Conservation (phyloP, 2,113 vertebrate species). For the Platysteira castanea region DNA sequence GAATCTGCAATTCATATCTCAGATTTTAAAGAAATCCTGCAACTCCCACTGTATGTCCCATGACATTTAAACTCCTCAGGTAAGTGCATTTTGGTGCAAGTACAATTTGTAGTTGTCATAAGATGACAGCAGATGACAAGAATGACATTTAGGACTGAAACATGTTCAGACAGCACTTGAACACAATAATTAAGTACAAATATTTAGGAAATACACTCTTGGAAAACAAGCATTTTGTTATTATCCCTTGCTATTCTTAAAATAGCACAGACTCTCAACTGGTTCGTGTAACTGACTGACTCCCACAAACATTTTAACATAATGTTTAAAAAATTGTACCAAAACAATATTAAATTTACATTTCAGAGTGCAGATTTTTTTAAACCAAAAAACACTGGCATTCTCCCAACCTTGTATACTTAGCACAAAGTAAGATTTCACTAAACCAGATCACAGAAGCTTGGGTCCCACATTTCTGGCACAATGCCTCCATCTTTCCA, state of each 20-base stretch:
- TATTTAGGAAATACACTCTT: neutral
- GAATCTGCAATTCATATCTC: neutral
- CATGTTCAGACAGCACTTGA: neutral
- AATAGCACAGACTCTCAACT: neutral
- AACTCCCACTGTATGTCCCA: neutral
- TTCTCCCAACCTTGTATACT: neutral
- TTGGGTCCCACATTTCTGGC: neutral
- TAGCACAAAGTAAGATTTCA: neutral
- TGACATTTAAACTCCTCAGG: neutral
- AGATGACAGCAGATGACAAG: neutral
- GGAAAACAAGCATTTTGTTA: neutral
- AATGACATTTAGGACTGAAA: neutral
- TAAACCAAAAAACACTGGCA: neutral
- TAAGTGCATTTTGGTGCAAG: neutral
- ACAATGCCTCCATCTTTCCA: neutral
- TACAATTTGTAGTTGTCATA: neutral
- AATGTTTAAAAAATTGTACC: neutral
- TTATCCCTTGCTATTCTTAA: neutral
- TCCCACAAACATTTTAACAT: neutral
- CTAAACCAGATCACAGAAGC: neutral
- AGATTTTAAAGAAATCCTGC: neutral
- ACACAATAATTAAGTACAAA: neutral
- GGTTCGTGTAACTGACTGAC: neutral
- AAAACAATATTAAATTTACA: neutral
- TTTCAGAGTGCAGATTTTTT: neutral